Percentiles rank a stretch among this genome's conserved stretches.
Conservation (phyloP, 2,113 vertebrate species). For the Notothenia rossii region DNA sequence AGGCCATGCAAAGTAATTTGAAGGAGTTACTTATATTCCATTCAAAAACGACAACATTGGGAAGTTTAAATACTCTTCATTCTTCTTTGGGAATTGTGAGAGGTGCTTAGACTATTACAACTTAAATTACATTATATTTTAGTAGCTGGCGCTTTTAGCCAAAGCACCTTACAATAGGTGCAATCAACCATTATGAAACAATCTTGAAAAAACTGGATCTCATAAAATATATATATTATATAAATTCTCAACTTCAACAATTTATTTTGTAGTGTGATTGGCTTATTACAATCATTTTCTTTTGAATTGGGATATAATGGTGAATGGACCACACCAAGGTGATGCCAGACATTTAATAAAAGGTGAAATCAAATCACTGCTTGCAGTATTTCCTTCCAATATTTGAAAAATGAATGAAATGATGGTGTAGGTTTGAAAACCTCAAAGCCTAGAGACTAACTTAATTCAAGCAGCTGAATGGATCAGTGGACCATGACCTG, state of each 20-base stretch:
- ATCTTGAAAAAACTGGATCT: no score
- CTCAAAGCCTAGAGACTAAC: conserved; percentile 10
- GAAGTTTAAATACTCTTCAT: not conserved
- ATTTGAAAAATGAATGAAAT: not conserved
- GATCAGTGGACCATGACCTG: conserved; percentile 53
- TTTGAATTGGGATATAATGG: not conserved
- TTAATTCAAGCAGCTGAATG: conserved; percentile 44
- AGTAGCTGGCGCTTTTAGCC: no score
- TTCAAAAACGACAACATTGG: not conserved
- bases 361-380: not conserved
- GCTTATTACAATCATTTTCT: not conserved
- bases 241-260: not conserved
- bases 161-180: no score
- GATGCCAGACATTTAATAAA: not conserved
- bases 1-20: not conserved
- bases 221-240: no score
- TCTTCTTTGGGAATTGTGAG: not conserved
- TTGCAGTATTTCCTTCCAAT: not conserved
- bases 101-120: not conserved
- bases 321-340: not conserved
- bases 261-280: not conserved
- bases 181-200: no score
- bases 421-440: conserved; percentile 3
- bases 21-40: not conserved
- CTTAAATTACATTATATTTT: not conserved